Evolutionary conservation across 1,140 invertebrate genomes (phyloP).

Genomic region (Prorops nasuta): DNA sequence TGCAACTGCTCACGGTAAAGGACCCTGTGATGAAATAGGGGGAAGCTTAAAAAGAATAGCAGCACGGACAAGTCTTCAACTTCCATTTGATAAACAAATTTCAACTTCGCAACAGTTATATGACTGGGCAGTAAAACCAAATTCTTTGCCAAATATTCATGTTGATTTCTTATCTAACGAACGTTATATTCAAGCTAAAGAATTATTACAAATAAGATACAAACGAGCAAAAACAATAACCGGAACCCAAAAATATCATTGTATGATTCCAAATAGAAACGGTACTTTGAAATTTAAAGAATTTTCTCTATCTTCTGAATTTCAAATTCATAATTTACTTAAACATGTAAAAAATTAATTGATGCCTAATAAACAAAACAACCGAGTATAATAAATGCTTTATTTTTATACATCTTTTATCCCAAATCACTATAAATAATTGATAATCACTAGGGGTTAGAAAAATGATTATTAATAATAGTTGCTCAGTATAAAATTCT

Average conservation of each 20-base stretch:
- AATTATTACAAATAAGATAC: conserved; percentile 10
- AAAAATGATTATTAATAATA: too few species aligned
- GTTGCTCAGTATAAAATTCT: too few species aligned
- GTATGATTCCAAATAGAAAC: conserved; percentile 18
- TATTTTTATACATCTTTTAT: too few species aligned
- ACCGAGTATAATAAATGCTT: too few species aligned
- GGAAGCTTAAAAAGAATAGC: too few species aligned
- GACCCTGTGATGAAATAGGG: conserved; percentile 4
- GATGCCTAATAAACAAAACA: too few species aligned
- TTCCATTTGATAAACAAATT: neutral
- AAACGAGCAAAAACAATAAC: conserved; percentile 26
- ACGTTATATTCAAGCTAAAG: conserved; percentile 12
- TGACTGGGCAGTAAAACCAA: neutral
- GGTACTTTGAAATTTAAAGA: too few species aligned
- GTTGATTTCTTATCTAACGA: conserved; percentile 8
- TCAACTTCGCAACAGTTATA: conserved; percentile 7
- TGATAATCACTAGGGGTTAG: too few species aligned
- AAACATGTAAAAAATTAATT: too few species aligned
- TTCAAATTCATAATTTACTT: too few species aligned
- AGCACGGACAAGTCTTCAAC: conserved; percentile 11
- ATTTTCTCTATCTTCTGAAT: too few species aligned
- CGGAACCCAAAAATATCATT: conserved; percentile 13
- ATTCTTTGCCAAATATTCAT: neutral
- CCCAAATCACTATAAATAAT: too few species aligned
- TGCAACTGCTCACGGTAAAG: conserved; percentile 22